phyloP scores from a whole-genome alignment of 2,797 vertebrate genomes.

The Argya squamiceps region DNA sequence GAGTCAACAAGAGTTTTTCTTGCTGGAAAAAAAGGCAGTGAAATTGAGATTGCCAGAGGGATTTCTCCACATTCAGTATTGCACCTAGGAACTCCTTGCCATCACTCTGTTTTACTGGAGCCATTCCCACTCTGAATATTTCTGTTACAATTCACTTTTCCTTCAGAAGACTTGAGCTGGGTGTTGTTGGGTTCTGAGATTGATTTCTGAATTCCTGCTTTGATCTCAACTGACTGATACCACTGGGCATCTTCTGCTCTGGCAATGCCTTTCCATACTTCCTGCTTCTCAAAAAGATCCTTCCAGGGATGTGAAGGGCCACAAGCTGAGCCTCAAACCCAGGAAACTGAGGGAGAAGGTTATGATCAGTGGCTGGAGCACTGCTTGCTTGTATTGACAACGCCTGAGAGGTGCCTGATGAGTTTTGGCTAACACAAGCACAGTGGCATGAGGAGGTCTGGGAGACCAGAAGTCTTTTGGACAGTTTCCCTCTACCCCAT shows the following conservation, averaged over 20 bases:
- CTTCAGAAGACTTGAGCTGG: background rate
- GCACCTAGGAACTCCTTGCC: background rate
- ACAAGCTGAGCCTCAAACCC: background rate
- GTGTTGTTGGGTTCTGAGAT: background rate
- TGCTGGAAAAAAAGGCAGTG: background rate
- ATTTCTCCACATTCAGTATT: background rate
- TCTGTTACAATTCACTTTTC: background rate
- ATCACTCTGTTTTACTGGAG: background rate
- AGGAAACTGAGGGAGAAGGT: background rate
- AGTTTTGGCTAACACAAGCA: background rate
- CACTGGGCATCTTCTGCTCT: background rate
- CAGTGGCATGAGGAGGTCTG: background rate
- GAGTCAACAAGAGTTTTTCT: background rate
- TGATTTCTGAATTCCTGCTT: background rate
- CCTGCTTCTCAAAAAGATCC: background rate
- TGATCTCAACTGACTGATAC: background rate
- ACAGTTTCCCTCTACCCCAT: background rate
- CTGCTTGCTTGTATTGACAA: accelerated
- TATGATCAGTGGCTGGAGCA: background rate
- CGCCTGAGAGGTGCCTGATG: background rate
- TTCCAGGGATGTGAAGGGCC: background rate
- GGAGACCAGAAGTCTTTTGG: background rate
- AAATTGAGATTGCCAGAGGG: background rate
- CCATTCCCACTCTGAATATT: background rate
- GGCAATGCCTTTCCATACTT: background rate